Evolutionary conservation across 64 coral and sea anemone species (phyloP).

Genomic region (Acropora tenuis): DNA sequence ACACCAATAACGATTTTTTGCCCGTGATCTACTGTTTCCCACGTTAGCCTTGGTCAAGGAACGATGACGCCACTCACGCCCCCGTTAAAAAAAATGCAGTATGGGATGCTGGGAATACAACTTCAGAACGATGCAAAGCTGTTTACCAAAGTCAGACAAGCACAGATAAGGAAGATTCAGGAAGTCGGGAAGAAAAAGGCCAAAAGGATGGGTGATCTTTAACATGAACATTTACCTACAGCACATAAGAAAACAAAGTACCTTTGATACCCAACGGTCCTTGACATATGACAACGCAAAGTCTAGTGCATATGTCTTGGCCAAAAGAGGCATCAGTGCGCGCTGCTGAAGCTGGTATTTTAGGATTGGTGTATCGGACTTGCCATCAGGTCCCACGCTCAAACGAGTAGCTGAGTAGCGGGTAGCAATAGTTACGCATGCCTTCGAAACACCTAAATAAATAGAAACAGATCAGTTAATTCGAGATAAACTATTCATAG

Average conservation of each 20-base stretch:
- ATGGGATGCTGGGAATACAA: too few species aligned
- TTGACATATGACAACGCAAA: constrained; percentile 80
- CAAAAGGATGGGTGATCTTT: too few species aligned
- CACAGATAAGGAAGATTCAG: too few species aligned
- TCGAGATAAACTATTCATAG: too few species aligned
- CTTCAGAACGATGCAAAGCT: too few species aligned
- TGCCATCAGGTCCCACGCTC: constrained; percentile 84
- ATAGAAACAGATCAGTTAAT: neutral
- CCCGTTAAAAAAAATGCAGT: too few species aligned
- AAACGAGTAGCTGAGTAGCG: constrained; percentile 85
- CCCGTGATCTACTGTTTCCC: too few species aligned
- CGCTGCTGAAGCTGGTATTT: constrained; percentile 87
- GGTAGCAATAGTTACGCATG: constrained; percentile 74
- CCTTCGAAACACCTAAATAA: constrained; percentile 69
- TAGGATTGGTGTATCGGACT: constrained; percentile 85
- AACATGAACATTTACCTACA: neutral
- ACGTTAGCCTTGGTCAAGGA: too few species aligned
- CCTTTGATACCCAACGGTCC: constrained; percentile 83
- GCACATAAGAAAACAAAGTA: neutral
- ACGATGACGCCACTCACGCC: too few species aligned
- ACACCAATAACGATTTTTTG: too few species aligned
- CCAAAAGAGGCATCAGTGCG: constrained; percentile 81
- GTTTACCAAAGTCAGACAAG: too few species aligned
- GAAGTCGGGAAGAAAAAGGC: neutral
- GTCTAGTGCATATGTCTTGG: constrained; percentile 83